Conservation (phyloP, 53 echinoderm and acorn worm species). For the Patiria pectinifera region DNA sequence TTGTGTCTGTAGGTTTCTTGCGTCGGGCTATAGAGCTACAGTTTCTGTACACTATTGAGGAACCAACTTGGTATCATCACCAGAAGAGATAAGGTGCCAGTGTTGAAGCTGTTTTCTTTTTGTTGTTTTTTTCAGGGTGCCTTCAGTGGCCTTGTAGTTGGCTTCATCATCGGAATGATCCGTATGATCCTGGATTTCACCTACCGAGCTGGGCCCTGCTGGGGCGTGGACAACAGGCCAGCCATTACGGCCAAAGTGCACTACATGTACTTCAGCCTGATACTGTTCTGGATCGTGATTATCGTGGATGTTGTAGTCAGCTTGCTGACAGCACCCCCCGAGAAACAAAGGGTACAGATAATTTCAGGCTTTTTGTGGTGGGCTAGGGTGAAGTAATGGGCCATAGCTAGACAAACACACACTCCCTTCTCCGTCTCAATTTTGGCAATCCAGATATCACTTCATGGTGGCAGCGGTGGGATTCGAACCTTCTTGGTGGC, state of each 20-base stretch:
- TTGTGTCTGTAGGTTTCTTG: too few relatives aligned
- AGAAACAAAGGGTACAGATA: slow-evolving; percentile 48
- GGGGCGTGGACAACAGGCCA: slow-evolving; percentile 76
- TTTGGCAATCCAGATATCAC: too few relatives aligned
- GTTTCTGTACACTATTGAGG: too few relatives aligned
- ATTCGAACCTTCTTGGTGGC: too few relatives aligned
- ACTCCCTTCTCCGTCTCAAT: too few relatives aligned
- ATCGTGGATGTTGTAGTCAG: slow-evolving; percentile 82
- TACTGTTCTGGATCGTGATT: slow-evolving; percentile 84
- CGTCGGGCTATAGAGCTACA: too few relatives aligned
- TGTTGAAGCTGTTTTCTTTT: background rate
- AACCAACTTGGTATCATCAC: too few relatives aligned
- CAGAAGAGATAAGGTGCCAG: too few relatives aligned
- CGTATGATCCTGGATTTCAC: slow-evolving; percentile 82
- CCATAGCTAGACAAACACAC: too few relatives aligned
- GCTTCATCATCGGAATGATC: slow-evolving; percentile 80
- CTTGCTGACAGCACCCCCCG: slow-evolving; percentile 70
- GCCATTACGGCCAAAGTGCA: slow-evolving; percentile 79
- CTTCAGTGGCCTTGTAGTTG: slow-evolving; percentile 81
- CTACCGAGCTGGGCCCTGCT: slow-evolving; percentile 77
- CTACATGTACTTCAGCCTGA: slow-evolving; percentile 94
- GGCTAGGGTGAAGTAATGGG: too few relatives aligned
- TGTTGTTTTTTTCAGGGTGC: slow-evolving; percentile 67
- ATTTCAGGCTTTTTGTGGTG: too few relatives aligned
- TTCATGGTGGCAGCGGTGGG: too few relatives aligned